Base-by-base conservation (phyloP, 1,140 invertebrate species). In the Orchesella cincta region DNA sequence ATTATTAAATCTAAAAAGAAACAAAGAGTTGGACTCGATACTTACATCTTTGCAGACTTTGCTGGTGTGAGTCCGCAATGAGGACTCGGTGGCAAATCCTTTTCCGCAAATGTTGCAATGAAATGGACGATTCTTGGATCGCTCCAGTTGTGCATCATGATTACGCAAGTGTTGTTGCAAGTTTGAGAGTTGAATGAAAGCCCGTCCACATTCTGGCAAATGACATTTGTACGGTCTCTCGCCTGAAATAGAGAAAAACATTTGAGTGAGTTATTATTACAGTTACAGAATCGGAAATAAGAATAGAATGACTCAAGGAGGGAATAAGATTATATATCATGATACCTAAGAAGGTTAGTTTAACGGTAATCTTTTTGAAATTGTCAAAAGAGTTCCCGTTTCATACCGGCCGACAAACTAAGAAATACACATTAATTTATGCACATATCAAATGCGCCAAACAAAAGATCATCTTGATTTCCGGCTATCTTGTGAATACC, bases 161-260 rank as follows among this genome's bases (percentile, higher is more conserved):
- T 97, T 98, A 78, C 96, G 89, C 80, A 98, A 90, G 85, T 98
- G 96, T 85, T 98, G 96, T 85, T 98, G 96, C 16, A 98, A 90
- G 87, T 98, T 98, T 35, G 95, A 97, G 83, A 98, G 89, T 87
- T 98, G 96, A 85, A 98, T 98, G 88, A 98, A 98, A 76, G 95
- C 95, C 82, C 95, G 89, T 31, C 95, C 95, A 86, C 96, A 98
- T 84, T 97, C 95, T 35, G 94, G 93, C 83, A 97, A 89, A 85
- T 97, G 94, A 87, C 96, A 98, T 87, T 96, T 95, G 89, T 98
- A 98, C 14, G 96, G 96, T 82, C 96, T 91, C 88, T 97, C 96
- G 84, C 95, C 96, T 98, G 88, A 39, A 91, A 90, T 78, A 81
- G 74, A 84, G 85, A 84, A 85, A 83, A 83, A 82, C 1, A 79